Base-by-base conservation (phyloP, 2,888 invertebrate genomes). In the Gasteruption jaculator region DNA sequence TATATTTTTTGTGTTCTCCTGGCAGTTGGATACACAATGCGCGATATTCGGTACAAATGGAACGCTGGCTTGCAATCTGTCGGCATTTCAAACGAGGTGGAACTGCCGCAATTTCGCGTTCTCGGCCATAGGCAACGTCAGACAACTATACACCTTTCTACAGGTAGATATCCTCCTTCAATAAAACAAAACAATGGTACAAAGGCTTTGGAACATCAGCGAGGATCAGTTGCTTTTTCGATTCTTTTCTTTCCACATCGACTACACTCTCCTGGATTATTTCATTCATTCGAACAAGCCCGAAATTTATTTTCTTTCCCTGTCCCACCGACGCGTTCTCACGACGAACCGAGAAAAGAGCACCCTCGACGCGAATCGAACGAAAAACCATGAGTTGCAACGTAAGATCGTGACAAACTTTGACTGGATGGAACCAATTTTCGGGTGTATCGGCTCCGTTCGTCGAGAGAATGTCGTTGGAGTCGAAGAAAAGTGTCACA, bases 21-120 rank as follows among this genome's bases (percentile, higher is more conserved):
- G 67, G 71, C 74, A 91, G 91, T 91, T 86, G 91, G 91, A 83
- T 91, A 91, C 86, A 91, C 91, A 81, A 91, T 91, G 90, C 86
- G 86, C 82, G 91, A 91, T 84, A 91, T 92, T 81, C 86, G 89
- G 76, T 93, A 93, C 83, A 87, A 86, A 81, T 94, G 93, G 93
- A 86, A 86, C 80, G 84, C 88, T 79, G 91, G 91, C 73, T 81
- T 82, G 75, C 83, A 84, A 76, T 91, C 92, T 78, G 91, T 94
- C 77, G 91, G 91, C 76, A 91, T 93, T 81, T 88, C 89, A 83
- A 86, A 83, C 76, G 90, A 91, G 77, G 91, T 93, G 78, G 88
- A 91, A 81, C 85, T 94, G 74, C 93, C 94, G 69, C 93, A 94
- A 80, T 94, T 94, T 82, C 86, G 90, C 76, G 91, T 93, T 74